Base-by-base conservation (phyloP, 2,888 invertebrate species). In the Lumbricus terrestris region DNA sequence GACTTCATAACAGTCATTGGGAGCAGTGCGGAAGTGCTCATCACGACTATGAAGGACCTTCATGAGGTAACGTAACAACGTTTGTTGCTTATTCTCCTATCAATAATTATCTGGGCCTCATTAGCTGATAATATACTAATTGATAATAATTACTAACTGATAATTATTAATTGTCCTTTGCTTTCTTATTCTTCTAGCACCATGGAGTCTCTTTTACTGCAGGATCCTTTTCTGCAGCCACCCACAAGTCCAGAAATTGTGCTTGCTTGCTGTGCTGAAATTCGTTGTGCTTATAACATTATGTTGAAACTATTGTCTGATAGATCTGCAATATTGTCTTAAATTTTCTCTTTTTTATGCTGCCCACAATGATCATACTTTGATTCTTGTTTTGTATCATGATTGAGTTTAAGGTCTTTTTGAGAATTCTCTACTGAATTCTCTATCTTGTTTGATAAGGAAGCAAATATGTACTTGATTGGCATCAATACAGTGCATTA, bases 1-100 rank as follows among this genome's bases (percentile, higher is more conserved):
- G 99, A 99, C 96, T 98, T 99, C 96, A 97, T 99, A 94, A 99
- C 99, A 93, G 99, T 99, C 94, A 97, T 99, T 95, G 99, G 99
- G 95, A 99, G 99, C 96, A 99, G 99, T 95, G 98, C 99, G 94
- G 99, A 99, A 96, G 99, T 99, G 91, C 96, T 99, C 94, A 98
- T 99, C 94, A 97, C 98, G 95, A 99, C 99, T 96, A 97, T 98
- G 3, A 42, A 42, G 54, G 6, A 47, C 5, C 33, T 90, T 15
- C 35, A 69, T 15, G 90, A 90, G 37, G 90, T 90, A 35, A 35
- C 34, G 2, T 16, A 33, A n/a, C 6, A n/a, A 85, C 11, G 8
- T 69, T n/a, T 69, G 69, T 16, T 69, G n/a, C 13, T 69, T 69
- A 2, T 47, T 69, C 29, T n/a, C 13, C 2, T 29, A 23, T 29